Evolutionary conservation across 2,797 vertebrate genomes (phyloP), one percentile per base, ranked within the genome.

Genomic region (Sebastes steindachneri): DNA sequence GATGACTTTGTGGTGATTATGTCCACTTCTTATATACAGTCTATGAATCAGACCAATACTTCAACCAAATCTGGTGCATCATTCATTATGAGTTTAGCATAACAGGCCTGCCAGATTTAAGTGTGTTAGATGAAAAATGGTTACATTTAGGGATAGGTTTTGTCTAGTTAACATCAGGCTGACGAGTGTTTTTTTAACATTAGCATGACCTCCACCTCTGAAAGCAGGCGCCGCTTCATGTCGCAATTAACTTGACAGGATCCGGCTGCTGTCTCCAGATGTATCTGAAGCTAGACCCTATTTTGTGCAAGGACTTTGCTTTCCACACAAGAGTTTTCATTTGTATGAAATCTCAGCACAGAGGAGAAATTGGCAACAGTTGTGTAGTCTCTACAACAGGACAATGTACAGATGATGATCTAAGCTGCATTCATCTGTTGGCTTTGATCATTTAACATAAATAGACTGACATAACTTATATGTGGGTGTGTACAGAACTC

Each of bases 381-480:
- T 65, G 17, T 33, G 10, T 26, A 23, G 21, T 53, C 62, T 64
- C 17, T 33, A 12, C 23, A 57, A 9, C 25, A 74, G 17, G 21
- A 7, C 14, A 37, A 74, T 71, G 12, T 33, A 19, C 5, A 26
- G 66, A 19, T 51, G 45, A 71, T 35, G 4, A 80, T 54, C 7
- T 26, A 7, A 82, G 31, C 2, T 59, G 12, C 25, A 62, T 62
- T 57, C 6, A 73, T 78, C 55, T 51, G 37, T 37, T 29, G 66
- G 28, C 82, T 88, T 89, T 84, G 57, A 86, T 83, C 65, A 51
- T 23, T 53, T 59, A 10, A 45, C 35, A 80, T 64, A 60, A 86
- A 67, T 11, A 77, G 14, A 2, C 7, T 68, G 53, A 79, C 62
- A 45, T 65, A 15, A 72, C 10, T 66, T n/a, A 37, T 7, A 71